Conservation (phyloP, 35 echinoderm and acorn worm species). For the Ptychodera flava region DNA sequence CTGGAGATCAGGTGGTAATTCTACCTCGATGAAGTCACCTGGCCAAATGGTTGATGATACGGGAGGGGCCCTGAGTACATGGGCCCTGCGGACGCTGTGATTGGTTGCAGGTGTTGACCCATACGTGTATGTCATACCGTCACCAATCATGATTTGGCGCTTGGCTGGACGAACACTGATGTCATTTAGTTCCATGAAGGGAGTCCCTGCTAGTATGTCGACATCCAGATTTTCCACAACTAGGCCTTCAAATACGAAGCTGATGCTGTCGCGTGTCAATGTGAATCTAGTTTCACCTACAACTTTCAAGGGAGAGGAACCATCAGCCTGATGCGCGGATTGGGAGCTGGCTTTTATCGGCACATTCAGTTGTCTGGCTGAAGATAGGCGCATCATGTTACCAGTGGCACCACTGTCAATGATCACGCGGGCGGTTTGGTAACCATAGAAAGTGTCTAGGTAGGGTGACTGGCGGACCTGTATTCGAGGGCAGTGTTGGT, state of each 20-base stretch:
- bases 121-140: constrained; percentile 4
- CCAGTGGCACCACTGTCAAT: constrained; percentile 23
- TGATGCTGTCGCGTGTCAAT: constrained; percentile 19
- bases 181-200: constrained; percentile 45
- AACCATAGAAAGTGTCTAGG: constrained; percentile 18
- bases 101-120: not conserved
- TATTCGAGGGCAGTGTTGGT: constrained; percentile 8
- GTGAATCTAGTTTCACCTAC: constrained; percentile 48
- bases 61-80: constrained; percentile 38
- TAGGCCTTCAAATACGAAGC: constrained; percentile 39
- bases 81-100: constrained; percentile 34
- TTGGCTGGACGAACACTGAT: constrained; percentile 29
- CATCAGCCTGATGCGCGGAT: constrained; percentile 75
- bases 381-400: constrained; percentile 18
- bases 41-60: constrained; percentile 27
- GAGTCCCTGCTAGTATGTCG: constrained; percentile 37
- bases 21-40: constrained; percentile 37
- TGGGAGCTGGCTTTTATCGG: constrained; percentile 20
- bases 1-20: constrained; percentile 8
- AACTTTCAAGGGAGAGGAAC: constrained; percentile 45
- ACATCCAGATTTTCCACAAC: constrained; percentile 14
- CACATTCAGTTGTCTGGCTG: constrained; percentile 21
- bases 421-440: not conserved
- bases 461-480: constrained; percentile 39
- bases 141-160: constrained; percentile 22